Evolutionary conservation across 2,888 invertebrate genomes (phyloP).

Genomic region (Apamea sordens): DNA sequence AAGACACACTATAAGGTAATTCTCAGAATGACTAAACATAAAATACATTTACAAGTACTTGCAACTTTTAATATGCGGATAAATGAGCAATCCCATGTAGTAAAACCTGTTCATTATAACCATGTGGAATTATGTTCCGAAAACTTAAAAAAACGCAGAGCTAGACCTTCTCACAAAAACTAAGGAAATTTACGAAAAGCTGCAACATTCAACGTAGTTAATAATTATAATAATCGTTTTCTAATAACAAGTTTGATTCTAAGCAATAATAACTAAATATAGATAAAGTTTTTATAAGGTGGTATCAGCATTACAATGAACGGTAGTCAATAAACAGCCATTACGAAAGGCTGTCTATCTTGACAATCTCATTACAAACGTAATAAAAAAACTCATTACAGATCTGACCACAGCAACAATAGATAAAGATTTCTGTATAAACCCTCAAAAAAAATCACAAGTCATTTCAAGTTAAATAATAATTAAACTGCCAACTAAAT

Average conservation of each 20-base stretch:
- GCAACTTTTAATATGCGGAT: conserved; percentile 60
- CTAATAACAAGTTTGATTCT: conserved; percentile 61
- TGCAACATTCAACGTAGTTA: conserved; percentile 52
- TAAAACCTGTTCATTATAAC: conserved; percentile 60
- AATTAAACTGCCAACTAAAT: conserved; percentile 58
- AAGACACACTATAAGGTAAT: conserved; percentile 38
- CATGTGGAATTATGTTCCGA: conserved; percentile 42
- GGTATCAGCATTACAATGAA: conserved; percentile 63
- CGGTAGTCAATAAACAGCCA: conserved; percentile 69
- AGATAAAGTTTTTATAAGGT: conserved; percentile 53
- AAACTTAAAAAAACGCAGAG: conserved; percentile 52
- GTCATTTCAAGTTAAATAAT: conserved; percentile 58
- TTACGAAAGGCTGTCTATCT: conserved; percentile 69
- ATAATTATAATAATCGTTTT: conserved; percentile 64
- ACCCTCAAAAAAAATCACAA: conserved; percentile 60
- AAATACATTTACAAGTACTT: conserved; percentile 60
- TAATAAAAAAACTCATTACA: conserved; percentile 74
- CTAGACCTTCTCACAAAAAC: conserved; percentile 41
- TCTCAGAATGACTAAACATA: conserved; percentile 59
- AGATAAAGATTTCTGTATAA: conserved; percentile 65
- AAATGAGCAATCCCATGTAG: conserved; percentile 59
- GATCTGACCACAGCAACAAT: conserved; percentile 68
- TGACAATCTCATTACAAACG: conserved; percentile 77
- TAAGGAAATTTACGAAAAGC: conserved; percentile 46
- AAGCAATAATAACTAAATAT: conserved; percentile 61